Conservation (phyloP, 1,140 invertebrate genomes). For the Lasioglossum albipes region DNA sequence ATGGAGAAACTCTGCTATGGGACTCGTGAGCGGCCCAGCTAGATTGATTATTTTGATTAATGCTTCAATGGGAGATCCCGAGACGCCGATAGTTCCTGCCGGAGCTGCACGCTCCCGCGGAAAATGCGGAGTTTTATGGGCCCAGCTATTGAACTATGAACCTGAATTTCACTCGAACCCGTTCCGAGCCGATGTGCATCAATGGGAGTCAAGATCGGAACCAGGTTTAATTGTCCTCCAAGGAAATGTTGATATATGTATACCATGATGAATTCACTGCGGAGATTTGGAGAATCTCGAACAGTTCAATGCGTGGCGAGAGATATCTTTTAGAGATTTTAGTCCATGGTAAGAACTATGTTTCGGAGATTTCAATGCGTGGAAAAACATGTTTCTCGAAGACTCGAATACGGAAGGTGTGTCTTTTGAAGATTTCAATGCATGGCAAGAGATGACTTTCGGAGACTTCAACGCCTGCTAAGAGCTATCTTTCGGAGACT, state of each 20-base stretch:
- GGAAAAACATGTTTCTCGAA: too few species aligned
- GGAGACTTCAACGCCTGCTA: too few species aligned
- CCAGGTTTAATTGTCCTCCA: background rate
- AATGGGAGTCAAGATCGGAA: background rate
- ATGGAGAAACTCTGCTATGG: conserved; percentile 7
- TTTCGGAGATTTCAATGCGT: too few species aligned
- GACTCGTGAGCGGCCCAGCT: background rate
- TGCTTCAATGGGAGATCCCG: background rate
- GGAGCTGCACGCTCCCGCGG: background rate
- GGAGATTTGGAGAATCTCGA: background rate
- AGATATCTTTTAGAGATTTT: too few species aligned
- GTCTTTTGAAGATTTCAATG: too few species aligned
- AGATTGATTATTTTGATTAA: conserved; percentile 7
- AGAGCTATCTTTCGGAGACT: background rate
- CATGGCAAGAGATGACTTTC: too few species aligned
- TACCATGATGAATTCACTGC: background rate
- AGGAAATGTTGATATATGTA: background rate
- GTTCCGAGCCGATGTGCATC: background rate
- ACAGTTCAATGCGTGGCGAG: too few species aligned
- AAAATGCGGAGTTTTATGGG: background rate
- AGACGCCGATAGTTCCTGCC: background rate
- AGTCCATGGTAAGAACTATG: too few species aligned
- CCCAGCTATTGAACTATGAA: background rate
- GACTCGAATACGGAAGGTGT: too few species aligned
- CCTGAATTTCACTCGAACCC: background rate